phyloP scores from a whole-genome alignment of 35 echinoderm and acorn worm genomes.

The Hemicentrotus pulcherrimus region DNA sequence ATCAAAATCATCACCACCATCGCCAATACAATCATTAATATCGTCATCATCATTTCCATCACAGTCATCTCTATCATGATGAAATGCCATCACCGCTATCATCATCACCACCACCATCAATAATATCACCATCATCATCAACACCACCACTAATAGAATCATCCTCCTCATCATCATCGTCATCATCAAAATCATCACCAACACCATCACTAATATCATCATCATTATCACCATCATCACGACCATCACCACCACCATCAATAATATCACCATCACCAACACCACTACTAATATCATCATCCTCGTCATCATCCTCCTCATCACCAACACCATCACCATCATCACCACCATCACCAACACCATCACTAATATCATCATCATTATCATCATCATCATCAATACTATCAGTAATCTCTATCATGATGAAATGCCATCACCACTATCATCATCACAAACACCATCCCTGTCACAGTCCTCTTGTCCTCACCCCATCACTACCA shows the following conservation, averaged over 20 bases:
- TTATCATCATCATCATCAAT: not conserved
- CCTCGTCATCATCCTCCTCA: not conserved
- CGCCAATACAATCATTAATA: no score
- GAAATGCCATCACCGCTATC: not conserved
- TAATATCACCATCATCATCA: not conserved
- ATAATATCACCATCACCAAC: not conserved
- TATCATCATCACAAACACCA: not conserved
- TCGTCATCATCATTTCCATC: no score
- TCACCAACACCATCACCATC: not conserved
- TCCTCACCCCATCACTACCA: not conserved
- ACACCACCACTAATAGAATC: not conserved
- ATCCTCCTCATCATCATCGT: not conserved
- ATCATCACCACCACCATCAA: not conserved
- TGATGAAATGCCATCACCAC: not conserved
- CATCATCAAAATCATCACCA: not conserved
- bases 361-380: not conserved
- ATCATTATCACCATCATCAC: slow-evolving; percentile 3
- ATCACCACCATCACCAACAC: not conserved
- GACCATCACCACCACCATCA: not conserved
- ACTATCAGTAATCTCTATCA: not conserved
- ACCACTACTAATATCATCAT: not conserved
- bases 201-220: not conserved
- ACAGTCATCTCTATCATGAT: no score
- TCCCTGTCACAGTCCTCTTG: not conserved
- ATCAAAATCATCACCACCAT: no score